Base-by-base conservation (phyloP, 1,140 invertebrate species). In the Solenopsis fugax region DNA sequence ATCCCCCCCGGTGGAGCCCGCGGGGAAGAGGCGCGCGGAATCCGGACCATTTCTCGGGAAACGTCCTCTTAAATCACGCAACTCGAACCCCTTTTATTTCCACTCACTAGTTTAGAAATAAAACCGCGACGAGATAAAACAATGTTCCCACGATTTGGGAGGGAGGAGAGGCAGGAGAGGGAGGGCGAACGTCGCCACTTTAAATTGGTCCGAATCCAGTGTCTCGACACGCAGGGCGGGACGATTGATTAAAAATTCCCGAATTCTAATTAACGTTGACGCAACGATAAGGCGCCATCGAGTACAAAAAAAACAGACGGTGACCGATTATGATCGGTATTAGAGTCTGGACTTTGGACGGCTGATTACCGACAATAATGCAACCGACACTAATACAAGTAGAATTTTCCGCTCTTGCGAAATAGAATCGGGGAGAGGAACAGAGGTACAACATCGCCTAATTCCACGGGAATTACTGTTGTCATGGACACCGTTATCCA, bases 381-480 rank as follows among this genome's bases (percentile, higher is more conserved):
- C 29, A 29, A 29, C 29, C 29, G 29, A 29, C 41, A 41, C 0
- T 16, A 54, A 54, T 54, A 45, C 18, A 18, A 58, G 5, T 41
- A 60, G 1, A 75, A 37, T 58, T 75, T 75, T 75, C 52, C 50
- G 10, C n/a, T 37, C 52, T 58, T 75, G 58, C 21, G n/a, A 75
- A 75, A 60, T 72, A 72, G 50, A 48, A 12, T 48, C 2, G 29
- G 29, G 48, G 9, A 48, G 48, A 12, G 9, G 48, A 72, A 60
- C 37, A 58, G 21, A 58, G 58, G 13, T 50, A 50, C 13, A 50
- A 2, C 34, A 21, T 77, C 9, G 21, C 34, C 41, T 77, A 77
- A 77, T 64, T 34, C 24, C 34, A 41, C 54, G n/a, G 37, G 21
- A 77, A 77, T 77, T 77, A 77, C 7, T 21, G n/a, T 52, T 41